A percentile compares a stretch with the other conserved stretches of the same genome.
These are phyloP conservation scores for Drosophila lini DNA, from an alignment of 1,140 invertebrate species.

Conservation along the genomic window DNA sequence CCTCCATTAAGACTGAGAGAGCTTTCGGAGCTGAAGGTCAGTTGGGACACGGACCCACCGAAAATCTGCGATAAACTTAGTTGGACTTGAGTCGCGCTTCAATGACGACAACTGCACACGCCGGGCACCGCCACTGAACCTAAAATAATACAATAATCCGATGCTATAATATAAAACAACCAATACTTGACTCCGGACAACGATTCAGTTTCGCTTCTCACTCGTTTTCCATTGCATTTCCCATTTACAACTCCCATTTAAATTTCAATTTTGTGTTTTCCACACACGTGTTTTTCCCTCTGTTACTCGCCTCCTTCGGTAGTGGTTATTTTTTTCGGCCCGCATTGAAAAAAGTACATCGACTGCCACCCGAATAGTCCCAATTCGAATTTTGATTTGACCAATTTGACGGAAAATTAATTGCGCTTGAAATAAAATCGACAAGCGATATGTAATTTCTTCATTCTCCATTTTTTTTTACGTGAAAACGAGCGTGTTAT, in stretches of 20 bases:
- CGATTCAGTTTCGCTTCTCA: conserved; percentile 40
- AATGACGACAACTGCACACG: conserved; percentile 73
- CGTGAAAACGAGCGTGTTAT: conserved; percentile 58
- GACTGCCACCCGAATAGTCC: conserved; percentile 45
- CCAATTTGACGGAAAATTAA: conserved; percentile 71
- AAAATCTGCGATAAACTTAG: conserved; percentile 5
- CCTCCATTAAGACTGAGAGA: background rate
- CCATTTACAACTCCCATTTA: background rate
- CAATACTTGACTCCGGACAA: conserved; percentile 45
- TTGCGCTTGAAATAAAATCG: conserved; percentile 50
- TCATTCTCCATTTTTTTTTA: conserved; percentile 34
- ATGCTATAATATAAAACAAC: conserved; percentile 7
- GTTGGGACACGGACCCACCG: conserved; percentile 56
- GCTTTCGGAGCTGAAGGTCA: conserved; percentile 64
- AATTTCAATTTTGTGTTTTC: conserved; percentile 41
- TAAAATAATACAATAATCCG: conserved; percentile 33
- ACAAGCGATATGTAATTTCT: conserved; percentile 33
- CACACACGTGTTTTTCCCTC: conserved; percentile 62
- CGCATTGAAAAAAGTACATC: conserved; percentile 55
- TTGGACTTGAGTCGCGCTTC: conserved; percentile 59
- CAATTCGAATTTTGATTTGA: conserved; percentile 50
- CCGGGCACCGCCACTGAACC: conserved; percentile 46
- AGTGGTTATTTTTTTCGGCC: conserved; percentile 65
- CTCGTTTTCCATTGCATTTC: conserved; percentile 15
- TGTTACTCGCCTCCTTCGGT: conserved; percentile 55